These are phyloP conservation scores for Drosophila parthenogenetica DNA, from an alignment of 2,888 invertebrate species.

Conservation along the genomic window DNA sequence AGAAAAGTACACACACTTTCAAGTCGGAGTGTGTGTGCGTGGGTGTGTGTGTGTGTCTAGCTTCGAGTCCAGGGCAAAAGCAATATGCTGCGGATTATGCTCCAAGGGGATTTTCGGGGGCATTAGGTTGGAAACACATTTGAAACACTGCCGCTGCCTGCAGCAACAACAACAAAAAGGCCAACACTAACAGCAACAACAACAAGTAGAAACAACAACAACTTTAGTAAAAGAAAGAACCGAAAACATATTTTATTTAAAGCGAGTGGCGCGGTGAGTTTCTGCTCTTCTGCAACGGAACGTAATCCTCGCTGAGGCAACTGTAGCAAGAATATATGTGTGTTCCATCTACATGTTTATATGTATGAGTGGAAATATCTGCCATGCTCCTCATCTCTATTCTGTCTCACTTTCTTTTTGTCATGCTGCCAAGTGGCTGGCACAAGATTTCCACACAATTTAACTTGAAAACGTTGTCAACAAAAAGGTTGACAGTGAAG, in stretches of 20 bases:
- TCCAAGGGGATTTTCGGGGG: constrained; percentile 74
- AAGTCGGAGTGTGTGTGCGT: constrained; percentile 40
- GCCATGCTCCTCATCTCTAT: neutral
- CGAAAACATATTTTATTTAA: constrained; percentile 76
- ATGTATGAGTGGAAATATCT: constrained; percentile 11
- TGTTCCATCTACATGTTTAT: constrained; percentile 36
- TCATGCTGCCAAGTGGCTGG: constrained; percentile 55
- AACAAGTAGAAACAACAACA: constrained; percentile 12
- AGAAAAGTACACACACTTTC: constrained; percentile 78
- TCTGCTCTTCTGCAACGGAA: constrained; percentile 52
- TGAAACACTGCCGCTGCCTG: constrained; percentile 70
- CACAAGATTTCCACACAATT: constrained; percentile 83
- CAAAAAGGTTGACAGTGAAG: constrained; percentile 52
- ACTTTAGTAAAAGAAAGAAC: constrained; percentile 57
- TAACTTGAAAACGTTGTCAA: constrained; percentile 80
- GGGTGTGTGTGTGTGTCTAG: constrained; percentile 9
- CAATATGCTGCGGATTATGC: constrained; percentile 79
- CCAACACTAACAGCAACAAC: constrained; percentile 25
- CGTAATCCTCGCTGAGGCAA: constrained; percentile 67
- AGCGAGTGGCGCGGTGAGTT: constrained; percentile 66
- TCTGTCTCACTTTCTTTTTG: constrained; percentile 1
- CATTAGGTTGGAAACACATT: constrained; percentile 80
- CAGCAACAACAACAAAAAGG: constrained; percentile 20
- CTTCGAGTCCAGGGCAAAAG: constrained; percentile 62
- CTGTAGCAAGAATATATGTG: constrained; percentile 53